Conservation (phyloP, 1,140 invertebrate genomes). For the Pantala flavescens region DNA sequence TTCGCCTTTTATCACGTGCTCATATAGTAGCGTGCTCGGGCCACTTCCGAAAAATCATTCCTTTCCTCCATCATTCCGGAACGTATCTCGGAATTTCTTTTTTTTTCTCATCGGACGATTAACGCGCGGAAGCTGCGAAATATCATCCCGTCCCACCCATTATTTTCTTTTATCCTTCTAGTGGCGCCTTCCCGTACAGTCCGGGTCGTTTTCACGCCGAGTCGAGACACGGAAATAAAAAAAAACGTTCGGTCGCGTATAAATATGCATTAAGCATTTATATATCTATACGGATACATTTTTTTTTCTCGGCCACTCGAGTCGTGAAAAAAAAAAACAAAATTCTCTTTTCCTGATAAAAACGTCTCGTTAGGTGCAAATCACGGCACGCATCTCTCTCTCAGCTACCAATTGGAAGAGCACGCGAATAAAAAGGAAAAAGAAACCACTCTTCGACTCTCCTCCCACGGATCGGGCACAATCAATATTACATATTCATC, state of each 20-base stretch:
- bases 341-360: background rate
- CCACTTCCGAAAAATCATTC: no score
- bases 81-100: no score
- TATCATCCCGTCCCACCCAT: no score
- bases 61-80: no score
- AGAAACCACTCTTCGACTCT: no score
- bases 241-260: background rate
- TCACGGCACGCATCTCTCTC: background rate
- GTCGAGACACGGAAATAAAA: background rate
- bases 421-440: no score
- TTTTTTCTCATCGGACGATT: no score
- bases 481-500: constrained; percentile 10
- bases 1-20: no score
- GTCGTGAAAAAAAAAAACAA: background rate
- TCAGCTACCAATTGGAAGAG: background rate
- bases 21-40: no score
- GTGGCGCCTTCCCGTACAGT: no score
- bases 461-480: background rate
- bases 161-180: no score
- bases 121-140: no score
- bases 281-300: background rate
- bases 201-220: background rate
- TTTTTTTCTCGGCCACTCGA: background rate
- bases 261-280: background rate
- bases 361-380: background rate